Evolutionary conservation across 1,140 invertebrate species (phyloP).

Genomic region (Penaeus chinensis): DNA sequence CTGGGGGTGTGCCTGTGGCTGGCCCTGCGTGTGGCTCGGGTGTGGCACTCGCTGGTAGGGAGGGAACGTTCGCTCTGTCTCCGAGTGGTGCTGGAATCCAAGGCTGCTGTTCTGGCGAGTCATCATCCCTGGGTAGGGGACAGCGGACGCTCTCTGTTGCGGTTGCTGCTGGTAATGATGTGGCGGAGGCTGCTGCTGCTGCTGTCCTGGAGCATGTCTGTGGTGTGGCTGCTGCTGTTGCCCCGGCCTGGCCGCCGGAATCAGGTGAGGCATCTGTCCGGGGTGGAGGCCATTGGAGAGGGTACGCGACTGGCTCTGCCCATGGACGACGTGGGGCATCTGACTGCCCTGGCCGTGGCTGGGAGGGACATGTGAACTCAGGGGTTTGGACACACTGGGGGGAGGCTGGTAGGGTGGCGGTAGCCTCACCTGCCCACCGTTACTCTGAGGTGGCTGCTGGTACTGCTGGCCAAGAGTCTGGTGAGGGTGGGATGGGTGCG

Average conservation of each 20-base stretch:
- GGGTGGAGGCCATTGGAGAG: constrained; percentile 50
- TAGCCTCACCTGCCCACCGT: constrained; percentile 39
- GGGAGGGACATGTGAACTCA: constrained; percentile 32
- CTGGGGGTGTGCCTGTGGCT: constrained; percentile 28
- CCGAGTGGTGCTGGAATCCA: constrained; percentile 43
- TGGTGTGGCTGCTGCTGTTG: constrained; percentile 39
- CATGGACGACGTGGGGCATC: constrained; percentile 8
- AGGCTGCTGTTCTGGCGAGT: constrained; percentile 61
- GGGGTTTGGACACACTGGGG: constrained; percentile 46
- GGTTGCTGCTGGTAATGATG: constrained; percentile 29
- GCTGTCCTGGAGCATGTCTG: not conserved
- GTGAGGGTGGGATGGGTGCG: constrained; percentile 25
- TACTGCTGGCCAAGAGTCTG: constrained; percentile 40
- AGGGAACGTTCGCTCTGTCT: constrained; percentile 51
- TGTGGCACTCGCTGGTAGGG: constrained; percentile 62
- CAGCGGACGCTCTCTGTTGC: constrained; percentile 16
- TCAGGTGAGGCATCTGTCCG: constrained; percentile 49
- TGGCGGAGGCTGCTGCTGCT: constrained; percentile 19
- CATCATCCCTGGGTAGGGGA: constrained; percentile 58
- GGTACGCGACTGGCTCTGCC: constrained; percentile 24
- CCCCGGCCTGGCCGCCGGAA: constrained; percentile 41
- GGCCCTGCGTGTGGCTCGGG: constrained; percentile 28
- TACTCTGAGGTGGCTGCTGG: constrained; percentile 18
- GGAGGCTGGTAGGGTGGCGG: constrained; percentile 63
- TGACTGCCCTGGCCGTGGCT: constrained; percentile 25